Evolutionary conservation across 1,140 invertebrate genomes (phyloP).

Genomic region (Cardiocondyla obscurior): DNA sequence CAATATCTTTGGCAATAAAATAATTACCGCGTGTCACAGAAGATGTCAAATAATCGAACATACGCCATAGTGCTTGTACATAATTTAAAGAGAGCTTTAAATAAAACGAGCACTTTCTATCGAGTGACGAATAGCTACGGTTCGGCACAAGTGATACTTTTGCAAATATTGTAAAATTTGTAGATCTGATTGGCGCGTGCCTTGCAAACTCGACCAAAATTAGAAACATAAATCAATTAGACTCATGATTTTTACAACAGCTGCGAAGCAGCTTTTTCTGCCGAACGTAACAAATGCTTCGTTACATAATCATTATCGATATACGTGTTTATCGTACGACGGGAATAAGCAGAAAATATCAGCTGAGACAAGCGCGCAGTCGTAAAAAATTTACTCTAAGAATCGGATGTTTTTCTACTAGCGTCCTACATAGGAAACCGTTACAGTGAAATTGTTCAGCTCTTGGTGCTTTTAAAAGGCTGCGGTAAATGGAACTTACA

Average conservation of each 20-base stretch:
- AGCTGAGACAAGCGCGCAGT: neutral
- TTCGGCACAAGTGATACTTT: too few species aligned
- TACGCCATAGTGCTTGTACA: neutral
- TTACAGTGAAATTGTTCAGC: slow-evolving; percentile 50
- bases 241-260: too few species aligned
- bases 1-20: neutral
- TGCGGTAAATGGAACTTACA: slow-evolving; percentile 49
- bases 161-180: too few species aligned
- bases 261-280: too few species aligned
- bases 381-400: slow-evolving; percentile 34
- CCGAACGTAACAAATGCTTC: neutral
- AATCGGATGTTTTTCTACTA: slow-evolving; percentile 27
- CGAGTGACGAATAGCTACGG: too few species aligned
- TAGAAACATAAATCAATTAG: too few species aligned
- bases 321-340: neutral
- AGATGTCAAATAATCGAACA: neutral
- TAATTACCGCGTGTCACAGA: neutral
- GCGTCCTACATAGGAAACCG: slow-evolving; percentile 16
- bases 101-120: neutral
- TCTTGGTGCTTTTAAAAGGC: slow-evolving; percentile 50
- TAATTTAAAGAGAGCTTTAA: neutral
- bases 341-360: neutral
- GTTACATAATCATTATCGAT: neutral
- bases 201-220: too few species aligned
- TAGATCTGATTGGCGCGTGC: too few species aligned